Percentiles rank a stretch among this genome's conserved stretches.
These are phyloP conservation scores for Psephotus haematonotus DNA, from an alignment of 2,113 vertebrate genomes.

Conservation along the genomic window DNA sequence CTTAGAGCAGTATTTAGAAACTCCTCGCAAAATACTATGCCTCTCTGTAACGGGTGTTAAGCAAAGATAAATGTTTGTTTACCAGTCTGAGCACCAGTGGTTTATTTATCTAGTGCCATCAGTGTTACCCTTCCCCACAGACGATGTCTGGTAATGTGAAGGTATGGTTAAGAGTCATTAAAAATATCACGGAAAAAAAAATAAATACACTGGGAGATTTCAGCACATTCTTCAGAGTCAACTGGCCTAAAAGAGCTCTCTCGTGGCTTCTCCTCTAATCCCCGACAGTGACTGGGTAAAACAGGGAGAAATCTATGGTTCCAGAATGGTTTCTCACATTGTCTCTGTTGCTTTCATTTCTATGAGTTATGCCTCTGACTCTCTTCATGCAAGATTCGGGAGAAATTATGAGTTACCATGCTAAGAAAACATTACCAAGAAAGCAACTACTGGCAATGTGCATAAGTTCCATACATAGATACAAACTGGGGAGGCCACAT, in stretches of 20 bases:
- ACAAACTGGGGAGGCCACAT: neutral
- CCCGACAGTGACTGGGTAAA: neutral
- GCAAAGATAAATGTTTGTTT: neutral
- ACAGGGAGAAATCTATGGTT: neutral
- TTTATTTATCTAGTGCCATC: neutral
- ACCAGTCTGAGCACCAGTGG: neutral
- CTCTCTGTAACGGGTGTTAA: neutral
- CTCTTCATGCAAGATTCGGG: neutral
- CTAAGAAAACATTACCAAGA: neutral
- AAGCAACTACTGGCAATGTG: neutral
- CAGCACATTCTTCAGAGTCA: neutral
- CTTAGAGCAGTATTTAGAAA: neutral
- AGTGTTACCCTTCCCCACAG: neutral
- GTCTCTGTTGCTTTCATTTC: neutral
- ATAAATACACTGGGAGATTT: neutral
- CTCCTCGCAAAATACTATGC: neutral
- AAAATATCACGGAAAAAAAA: neutral
- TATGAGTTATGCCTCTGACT: neutral
- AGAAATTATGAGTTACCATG: neutral
- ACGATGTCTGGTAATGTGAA: neutral
- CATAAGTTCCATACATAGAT: neutral
- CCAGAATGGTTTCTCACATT: neutral
- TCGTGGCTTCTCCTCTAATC: neutral
- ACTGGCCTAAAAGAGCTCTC: neutral
- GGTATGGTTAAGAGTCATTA: neutral